phyloP scores from a whole-genome alignment of 2,113 vertebrate species.

The Macquaria australasica region DNA sequence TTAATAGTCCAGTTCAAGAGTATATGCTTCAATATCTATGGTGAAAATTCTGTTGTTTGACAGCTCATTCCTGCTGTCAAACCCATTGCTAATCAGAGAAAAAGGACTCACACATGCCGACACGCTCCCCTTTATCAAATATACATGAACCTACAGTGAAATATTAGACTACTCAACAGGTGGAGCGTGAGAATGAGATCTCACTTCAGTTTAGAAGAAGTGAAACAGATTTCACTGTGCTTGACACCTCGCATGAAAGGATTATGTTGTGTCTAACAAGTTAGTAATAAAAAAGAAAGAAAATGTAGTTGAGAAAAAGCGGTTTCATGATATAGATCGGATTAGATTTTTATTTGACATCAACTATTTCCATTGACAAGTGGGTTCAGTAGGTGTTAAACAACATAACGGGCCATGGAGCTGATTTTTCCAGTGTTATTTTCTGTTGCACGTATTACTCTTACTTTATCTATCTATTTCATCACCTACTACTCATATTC shows the following conservation, averaged over 20 bases:
- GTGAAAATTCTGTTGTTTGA: background rate
- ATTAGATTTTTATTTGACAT: background rate
- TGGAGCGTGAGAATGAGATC: constrained; percentile 27
- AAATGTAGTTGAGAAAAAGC: background rate
- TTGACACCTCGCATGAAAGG: background rate
- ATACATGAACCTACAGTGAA: constrained; percentile 67
- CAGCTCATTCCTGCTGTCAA: background rate
- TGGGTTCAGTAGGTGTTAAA: background rate
- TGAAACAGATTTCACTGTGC: constrained; percentile 44
- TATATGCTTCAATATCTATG: background rate
- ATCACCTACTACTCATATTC: too few species aligned
- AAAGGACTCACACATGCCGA: constrained; percentile 23
- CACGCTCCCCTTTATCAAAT: constrained; percentile 60
- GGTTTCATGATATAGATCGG: background rate
- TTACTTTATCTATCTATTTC: too few species aligned
- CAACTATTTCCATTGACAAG: background rate
- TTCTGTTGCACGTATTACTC: too few species aligned
- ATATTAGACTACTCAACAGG: constrained; percentile 46
- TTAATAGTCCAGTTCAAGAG: background rate
- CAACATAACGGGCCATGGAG: too few species aligned
- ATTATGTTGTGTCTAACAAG: background rate
- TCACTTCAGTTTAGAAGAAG: constrained; percentile 10
- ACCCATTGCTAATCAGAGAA: constrained; percentile 35
- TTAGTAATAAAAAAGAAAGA: background rate
- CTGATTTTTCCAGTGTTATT: too few species aligned